A percentile compares a stretch with the other conserved stretches of the same genome.
Conservation (phyloP, 2,888 invertebrate genomes). For the Pimpla rufipes region DNA sequence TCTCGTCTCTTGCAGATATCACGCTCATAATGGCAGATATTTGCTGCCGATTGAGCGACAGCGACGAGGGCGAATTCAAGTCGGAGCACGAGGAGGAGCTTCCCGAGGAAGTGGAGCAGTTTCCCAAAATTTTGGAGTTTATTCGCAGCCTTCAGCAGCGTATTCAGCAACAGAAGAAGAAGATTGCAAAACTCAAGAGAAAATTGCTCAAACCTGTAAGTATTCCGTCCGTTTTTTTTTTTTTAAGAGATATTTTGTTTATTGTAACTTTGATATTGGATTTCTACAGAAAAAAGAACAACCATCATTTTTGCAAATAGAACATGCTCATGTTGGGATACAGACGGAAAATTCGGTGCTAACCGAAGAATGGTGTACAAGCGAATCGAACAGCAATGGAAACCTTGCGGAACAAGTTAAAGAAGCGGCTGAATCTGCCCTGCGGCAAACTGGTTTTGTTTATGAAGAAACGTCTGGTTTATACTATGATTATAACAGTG, state of each 20-base stretch:
- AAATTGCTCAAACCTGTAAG: conserved; percentile 87
- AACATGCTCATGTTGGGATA: conserved; percentile 74
- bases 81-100: conserved; percentile 73
- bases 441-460: conserved; percentile 92
- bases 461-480: conserved; percentile 95
- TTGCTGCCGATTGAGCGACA: conserved; percentile 70
- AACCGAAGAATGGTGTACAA: conserved; percentile 74
- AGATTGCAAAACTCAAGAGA: conserved; percentile 88
- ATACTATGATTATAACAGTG: conserved; percentile 95
- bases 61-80: conserved; percentile 74
- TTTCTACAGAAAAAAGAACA: conserved; percentile 69
- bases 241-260: not conserved
- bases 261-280: not conserved
- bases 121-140: conserved; percentile 88
- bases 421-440: conserved; percentile 91
- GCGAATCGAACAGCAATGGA: conserved; percentile 71
- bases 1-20: conserved; percentile 46
- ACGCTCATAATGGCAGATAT: conserved; percentile 67
- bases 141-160: conserved; percentile 87
- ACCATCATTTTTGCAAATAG: conserved; percentile 75
- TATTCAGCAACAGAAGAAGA: conserved; percentile 87
- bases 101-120: conserved; percentile 85
- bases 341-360: conserved; percentile 76
- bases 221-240: conserved; percentile 41
- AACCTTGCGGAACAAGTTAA: conserved; percentile 92